These are phyloP conservation scores for Caenorhabditis japonica DNA, from an alignment of 2,888 invertebrate genomes.

Conservation along the genomic window DNA sequence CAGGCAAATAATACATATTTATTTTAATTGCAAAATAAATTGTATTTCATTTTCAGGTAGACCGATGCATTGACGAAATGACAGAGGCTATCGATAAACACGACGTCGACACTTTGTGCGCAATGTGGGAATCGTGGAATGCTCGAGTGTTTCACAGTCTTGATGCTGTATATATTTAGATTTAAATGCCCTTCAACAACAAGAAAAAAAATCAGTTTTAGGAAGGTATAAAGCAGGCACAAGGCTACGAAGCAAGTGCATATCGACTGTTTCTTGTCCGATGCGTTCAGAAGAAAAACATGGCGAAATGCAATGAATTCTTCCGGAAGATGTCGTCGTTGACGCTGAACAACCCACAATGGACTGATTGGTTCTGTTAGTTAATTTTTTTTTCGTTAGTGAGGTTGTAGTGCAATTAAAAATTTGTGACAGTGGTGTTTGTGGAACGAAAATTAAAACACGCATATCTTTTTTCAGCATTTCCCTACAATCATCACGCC, in stretches of 20 bases:
- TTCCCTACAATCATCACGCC: conserved; percentile 91
- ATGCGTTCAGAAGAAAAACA: conserved; percentile 86
- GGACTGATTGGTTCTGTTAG: conserved; percentile 73
- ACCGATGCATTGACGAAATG: conserved; percentile 68
- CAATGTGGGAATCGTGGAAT: conserved; percentile 68
- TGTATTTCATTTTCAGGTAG: conserved; percentile 57
- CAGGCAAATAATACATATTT: conserved; percentile 39
- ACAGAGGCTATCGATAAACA: conserved; percentile 65
- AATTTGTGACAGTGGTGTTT: too few relatives aligned
- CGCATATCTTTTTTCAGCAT: conserved; percentile 82
- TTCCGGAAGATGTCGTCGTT: conserved; percentile 65
- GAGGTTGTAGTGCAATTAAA: too few relatives aligned
- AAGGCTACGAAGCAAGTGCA: conserved; percentile 87
- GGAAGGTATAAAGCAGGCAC: conserved; percentile 61
- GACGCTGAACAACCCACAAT: conserved; percentile 64
- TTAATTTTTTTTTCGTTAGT: too few relatives aligned
- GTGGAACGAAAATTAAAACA: neutral
- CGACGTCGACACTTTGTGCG: conserved; percentile 62
- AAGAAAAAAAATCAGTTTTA: conserved; percentile 27
- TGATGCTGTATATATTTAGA: conserved; percentile 39
- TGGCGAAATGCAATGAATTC: conserved; percentile 74
- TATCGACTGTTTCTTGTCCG: conserved; percentile 91
- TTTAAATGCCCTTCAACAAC: neutral
- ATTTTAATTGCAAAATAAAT: neutral
- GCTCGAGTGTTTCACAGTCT: conserved; percentile 64